These are phyloP conservation scores for Tupaia tana DNA, from an alignment of 2,113 vertebrate species.

Conservation along the genomic window DNA sequence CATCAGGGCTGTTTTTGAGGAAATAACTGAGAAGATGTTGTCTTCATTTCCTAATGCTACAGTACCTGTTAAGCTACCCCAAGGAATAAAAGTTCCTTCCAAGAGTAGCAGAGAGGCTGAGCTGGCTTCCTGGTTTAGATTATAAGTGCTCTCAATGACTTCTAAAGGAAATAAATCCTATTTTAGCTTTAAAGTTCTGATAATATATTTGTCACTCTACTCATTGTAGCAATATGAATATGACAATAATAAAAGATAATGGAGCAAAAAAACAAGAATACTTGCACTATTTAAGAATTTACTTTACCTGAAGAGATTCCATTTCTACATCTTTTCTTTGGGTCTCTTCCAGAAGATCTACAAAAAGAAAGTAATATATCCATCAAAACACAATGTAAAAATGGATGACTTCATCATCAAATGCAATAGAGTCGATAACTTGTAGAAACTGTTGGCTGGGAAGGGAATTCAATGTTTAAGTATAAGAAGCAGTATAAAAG, in stretches of 20 bases:
- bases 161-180: constrained; percentile 26
- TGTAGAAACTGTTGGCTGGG: background rate
- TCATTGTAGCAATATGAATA: background rate
- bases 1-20: background rate
- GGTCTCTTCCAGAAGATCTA: constrained; percentile 91
- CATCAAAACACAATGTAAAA: constrained; percentile 53
- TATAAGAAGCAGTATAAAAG: constrained; percentile 2
- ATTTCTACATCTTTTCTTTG: constrained; percentile 93
- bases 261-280: background rate
- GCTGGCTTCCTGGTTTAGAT: background rate
- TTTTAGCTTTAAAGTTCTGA: background rate
- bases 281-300: constrained; percentile 56
- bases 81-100: constrained; percentile 36
- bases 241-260: constrained; percentile 24
- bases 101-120: background rate
- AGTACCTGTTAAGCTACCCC: background rate
- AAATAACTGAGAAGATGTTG: background rate
- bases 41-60: constrained; percentile 27
- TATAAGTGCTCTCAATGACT: constrained; percentile 12
- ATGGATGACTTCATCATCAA: background rate
- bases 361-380: constrained; percentile 77
- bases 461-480: background rate
- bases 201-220: background rate
- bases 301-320: constrained; percentile 93
- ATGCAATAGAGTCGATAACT: background rate